A percentile compares a stretch with the other conserved stretches of the same genome.
Conservation (phyloP, 2,113 vertebrate genomes). For the Lasiurus cinereus region DNA sequence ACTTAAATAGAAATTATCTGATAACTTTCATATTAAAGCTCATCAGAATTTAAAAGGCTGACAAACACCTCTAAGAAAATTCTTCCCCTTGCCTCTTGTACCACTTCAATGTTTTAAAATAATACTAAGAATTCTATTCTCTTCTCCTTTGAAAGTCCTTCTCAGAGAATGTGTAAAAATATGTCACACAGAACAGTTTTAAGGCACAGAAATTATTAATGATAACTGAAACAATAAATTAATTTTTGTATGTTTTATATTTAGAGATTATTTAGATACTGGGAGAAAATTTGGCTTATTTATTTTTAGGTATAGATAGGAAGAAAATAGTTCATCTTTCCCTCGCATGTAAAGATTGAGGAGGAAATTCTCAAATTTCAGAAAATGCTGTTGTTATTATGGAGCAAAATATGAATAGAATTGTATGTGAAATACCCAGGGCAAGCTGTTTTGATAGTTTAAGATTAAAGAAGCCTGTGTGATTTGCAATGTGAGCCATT, state of each 20-base stretch:
- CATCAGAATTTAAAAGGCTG: constrained; percentile 33
- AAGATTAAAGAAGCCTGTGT: not conserved
- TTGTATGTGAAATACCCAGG: not conserved
- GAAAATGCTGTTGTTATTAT: not conserved
- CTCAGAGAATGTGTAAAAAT: not conserved
- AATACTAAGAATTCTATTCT: not conserved
- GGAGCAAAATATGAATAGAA: constrained; percentile 12
- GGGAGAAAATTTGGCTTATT: not conserved
- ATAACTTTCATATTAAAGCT: not conserved
- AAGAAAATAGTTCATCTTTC: constrained; percentile 33
- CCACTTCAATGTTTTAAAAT: not conserved
- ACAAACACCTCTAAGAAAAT: constrained; percentile 36
- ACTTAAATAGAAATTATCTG: constrained; percentile 26
- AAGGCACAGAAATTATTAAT: constrained; percentile 14
- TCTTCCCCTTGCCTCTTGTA: not conserved
- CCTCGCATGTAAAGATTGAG: constrained; percentile 7
- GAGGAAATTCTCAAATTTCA: constrained; percentile 61
- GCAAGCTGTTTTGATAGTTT: not conserved
- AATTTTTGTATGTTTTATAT: not conserved
- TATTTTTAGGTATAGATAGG: not conserved
- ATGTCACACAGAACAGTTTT: not conserved
- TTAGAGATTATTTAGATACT: constrained; percentile 46
- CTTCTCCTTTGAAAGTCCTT: not conserved
- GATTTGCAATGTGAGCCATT: not conserved
- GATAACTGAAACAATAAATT: constrained; percentile 19